Conservation (phyloP, 2,888 invertebrate genomes). For the Caenorhabditis uteleia region DNA sequence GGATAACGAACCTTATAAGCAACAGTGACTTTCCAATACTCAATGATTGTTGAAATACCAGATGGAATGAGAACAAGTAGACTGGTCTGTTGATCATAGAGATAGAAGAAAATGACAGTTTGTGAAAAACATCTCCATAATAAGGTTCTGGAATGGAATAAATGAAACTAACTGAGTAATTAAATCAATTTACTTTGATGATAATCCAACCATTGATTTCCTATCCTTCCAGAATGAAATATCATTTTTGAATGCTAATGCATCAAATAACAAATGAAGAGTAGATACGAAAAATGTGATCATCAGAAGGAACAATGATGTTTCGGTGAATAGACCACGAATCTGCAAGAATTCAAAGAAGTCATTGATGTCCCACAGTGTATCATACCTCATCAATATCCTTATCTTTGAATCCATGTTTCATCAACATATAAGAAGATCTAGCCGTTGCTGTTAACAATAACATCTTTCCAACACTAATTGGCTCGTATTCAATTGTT, state of each 20-base stretch:
- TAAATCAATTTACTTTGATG: constrained; percentile 73
- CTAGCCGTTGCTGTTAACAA: constrained; percentile 70
- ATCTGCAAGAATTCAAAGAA: constrained; percentile 31
- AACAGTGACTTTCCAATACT: constrained; percentile 88
- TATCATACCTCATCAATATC: constrained; percentile 84
- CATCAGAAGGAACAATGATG: constrained; percentile 87
- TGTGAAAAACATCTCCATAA: constrained; percentile 93
- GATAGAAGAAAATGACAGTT: constrained; percentile 86
- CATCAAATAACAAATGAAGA: constrained; percentile 92
- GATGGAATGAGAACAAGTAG: constrained; percentile 85
- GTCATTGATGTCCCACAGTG: constrained; percentile 1
- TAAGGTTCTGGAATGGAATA: constrained; percentile 73
- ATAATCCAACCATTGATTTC: constrained; percentile 84
- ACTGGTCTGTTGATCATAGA: constrained; percentile 90
- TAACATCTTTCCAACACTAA: constrained; percentile 68
- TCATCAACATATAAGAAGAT: constrained; percentile 69
- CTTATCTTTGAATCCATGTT: constrained; percentile 85
- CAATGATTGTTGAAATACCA: constrained; percentile 85
- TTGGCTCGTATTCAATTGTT: constrained; percentile 57
- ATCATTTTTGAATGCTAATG: constrained; percentile 96
- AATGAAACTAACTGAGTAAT: too few relatives aligned
- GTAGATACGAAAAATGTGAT: constrained; percentile 89
- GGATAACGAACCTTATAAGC: constrained; percentile 76
- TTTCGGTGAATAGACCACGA: constrained; percentile 87
- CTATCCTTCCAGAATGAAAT: constrained; percentile 88